Evolutionary conservation across 2,797 vertebrate species (phyloP).

Genomic region (Gastrophryne carolinensis): DNA sequence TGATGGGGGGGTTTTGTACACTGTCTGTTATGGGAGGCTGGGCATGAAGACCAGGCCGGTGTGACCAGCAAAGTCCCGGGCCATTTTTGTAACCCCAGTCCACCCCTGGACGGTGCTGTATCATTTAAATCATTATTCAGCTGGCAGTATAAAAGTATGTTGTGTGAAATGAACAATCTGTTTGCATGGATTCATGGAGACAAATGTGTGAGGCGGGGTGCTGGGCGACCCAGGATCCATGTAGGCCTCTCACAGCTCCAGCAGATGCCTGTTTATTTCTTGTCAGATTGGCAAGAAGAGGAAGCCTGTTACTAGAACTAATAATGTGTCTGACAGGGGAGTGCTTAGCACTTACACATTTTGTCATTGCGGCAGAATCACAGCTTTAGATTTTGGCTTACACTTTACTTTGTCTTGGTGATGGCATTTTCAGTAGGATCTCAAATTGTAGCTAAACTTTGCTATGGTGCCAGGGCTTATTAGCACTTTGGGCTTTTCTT

Average conservation of each 20-base stretch:
- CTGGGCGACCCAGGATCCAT: not conserved
- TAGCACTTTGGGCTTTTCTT: too few relatives aligned
- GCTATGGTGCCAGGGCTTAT: too few relatives aligned
- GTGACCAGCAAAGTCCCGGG: too few relatives aligned
- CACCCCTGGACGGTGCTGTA: too few relatives aligned
- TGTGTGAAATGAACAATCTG: not conserved
- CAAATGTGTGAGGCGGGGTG: not conserved
- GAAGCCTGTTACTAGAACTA: not conserved
- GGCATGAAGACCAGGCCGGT: too few relatives aligned
- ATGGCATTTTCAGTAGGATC: not conserved
- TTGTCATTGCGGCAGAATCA: not conserved
- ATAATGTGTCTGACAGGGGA: not conserved
- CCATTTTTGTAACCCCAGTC: too few relatives aligned
- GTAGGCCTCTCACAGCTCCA: not conserved
- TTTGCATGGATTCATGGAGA: not conserved
- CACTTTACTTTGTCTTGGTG: not conserved
- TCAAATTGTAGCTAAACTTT: not conserved
- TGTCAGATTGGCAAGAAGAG: not conserved
- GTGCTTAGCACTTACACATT: not conserved
- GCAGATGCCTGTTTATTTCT: not conserved
- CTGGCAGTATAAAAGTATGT: too few relatives aligned
- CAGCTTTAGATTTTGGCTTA: not conserved
- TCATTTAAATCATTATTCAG: too few relatives aligned
- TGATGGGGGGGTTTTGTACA: too few relatives aligned
- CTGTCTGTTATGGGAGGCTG: too few relatives aligned